Base-by-base conservation (phyloP, 2,888 invertebrate genomes). In the Hyppa rectilinea region DNA sequence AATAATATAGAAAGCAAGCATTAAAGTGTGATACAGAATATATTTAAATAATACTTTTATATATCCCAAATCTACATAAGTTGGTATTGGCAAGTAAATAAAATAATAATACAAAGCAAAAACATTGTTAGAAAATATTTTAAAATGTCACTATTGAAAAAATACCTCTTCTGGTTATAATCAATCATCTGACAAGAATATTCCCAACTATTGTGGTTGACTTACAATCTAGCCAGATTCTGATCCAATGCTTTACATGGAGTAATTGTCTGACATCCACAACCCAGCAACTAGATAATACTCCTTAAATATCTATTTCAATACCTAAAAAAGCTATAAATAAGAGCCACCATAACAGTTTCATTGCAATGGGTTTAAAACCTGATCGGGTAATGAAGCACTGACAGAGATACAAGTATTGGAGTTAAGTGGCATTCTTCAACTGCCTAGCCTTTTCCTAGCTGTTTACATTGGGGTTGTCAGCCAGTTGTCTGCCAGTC, bases 1-100 rank as follows among this genome's bases (percentile, higher is more conserved):
- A 52, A 43, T 67, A n/a, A 52, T 34, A 43, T 34, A 43, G 40
- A 49, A 31, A n/a, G 20, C n/a, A 47, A 29, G 20, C 29, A n/a
- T n/a, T 4, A 34, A 9, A 45, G 31, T 23, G 10, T 43, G 34
- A 17, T 17, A 17, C 9, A 23, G n/a, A 66, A 49, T 20, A 1
- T 36, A 50, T 36, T 4, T 40, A 26, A 67, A 26, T 31, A 20
- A 26, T 59, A 14, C 4, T 26, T 9, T 9, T 10, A 23, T 26
- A 59, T 5, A 10, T 59, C 10, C 1, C 4, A 59, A n/a, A 2
- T 47, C 17, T 49, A 49, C 12, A 6, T 0, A 9, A 40, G 20
- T 43, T 20, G 14, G 7, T 50, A 50, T 17, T 50, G 26, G 17
- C 2, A 47, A 12, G 47, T 47, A 2, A 20, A 29, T 9, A 50